Conservation (phyloP, 2,888 invertebrate genomes). For the Luffia ferchaultella region DNA sequence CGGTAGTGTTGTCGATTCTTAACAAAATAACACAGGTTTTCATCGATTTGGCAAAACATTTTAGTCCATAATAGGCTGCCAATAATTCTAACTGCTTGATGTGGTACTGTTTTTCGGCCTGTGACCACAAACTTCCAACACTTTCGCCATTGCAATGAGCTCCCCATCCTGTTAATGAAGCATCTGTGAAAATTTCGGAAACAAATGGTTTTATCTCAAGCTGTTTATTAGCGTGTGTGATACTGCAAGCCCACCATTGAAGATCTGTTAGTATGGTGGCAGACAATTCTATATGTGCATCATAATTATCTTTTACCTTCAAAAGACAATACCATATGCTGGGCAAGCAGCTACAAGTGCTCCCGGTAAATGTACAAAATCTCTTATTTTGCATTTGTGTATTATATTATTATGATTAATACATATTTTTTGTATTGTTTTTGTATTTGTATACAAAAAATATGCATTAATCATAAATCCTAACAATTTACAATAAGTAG, state of each 20-base stretch:
- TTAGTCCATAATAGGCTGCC: constrained; percentile 5
- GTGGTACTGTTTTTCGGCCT: neutral
- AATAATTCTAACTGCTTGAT: constrained; percentile 7
- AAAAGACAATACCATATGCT: too few species aligned
- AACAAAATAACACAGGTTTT: neutral
- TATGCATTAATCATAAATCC: constrained; percentile 8
- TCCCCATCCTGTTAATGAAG: constrained; percentile 5
- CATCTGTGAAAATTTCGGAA: constrained; percentile 5
- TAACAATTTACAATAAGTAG: constrained; percentile 8
- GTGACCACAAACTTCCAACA: constrained; percentile 1
- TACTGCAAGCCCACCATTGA: constrained; percentile 3
- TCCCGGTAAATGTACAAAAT: neutral
- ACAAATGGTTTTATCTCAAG: neutral
- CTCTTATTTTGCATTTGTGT: neutral
- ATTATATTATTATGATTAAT: neutral
- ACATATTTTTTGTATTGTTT: neutral
- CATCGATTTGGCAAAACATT: constrained; percentile 1
- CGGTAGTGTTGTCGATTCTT: constrained; percentile 2
- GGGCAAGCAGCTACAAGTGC: neutral
- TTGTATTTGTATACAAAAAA: neutral
- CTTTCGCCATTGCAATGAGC: constrained; percentile 2
- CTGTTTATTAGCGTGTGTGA: neutral
- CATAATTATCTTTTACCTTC: constrained; percentile 1
- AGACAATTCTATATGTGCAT: neutral
- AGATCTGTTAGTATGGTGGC: neutral